phyloP scores from a whole-genome alignment of 1,140 invertebrate genomes.

The Leguminivora glycinivorella region DNA sequence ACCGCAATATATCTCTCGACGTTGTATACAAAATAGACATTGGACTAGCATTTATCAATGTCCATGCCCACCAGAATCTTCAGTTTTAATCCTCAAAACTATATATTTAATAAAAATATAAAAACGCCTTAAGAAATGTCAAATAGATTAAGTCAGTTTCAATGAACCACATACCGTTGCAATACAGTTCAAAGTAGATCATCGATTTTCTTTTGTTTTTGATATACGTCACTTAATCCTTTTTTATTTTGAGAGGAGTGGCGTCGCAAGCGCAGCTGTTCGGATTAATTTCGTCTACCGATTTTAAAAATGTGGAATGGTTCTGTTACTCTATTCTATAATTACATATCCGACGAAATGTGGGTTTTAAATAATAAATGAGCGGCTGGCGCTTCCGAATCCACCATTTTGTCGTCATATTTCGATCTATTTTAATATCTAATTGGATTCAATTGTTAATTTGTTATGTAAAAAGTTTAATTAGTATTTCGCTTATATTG shows the following conservation, averaged over 20 bases:
- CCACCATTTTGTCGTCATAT: neutral
- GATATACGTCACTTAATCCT: conserved; percentile 17
- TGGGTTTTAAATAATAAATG: conserved; percentile 35
- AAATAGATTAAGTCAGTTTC: neutral
- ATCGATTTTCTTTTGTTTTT: neutral
- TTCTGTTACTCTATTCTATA: conserved; percentile 48
- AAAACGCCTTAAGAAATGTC: neutral
- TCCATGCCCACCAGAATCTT: neutral
- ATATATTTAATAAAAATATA: neutral
- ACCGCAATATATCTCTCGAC: neutral
- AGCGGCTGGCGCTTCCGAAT: conserved; percentile 22
- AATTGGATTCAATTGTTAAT: neutral
- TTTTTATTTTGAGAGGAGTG: conserved; percentile 27
- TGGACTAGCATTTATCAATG: conserved; percentile 20
- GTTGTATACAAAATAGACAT: conserved; percentile 17
- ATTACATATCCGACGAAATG: conserved; percentile 42
- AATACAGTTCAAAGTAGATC: neutral
- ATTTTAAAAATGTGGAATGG: conserved; percentile 50
- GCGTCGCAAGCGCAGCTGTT: conserved; percentile 53
- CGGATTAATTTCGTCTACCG: conserved; percentile 58
- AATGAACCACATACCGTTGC: neutral
- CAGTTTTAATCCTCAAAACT: conserved; percentile 1
- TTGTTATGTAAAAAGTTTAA: neutral
- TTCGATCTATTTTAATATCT: neutral
- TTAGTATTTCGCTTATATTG: too few species aligned